These are phyloP conservation scores for Thamnaconus septentrionalis DNA, from an alignment of 2,113 vertebrate species.

Conservation along the genomic window DNA sequence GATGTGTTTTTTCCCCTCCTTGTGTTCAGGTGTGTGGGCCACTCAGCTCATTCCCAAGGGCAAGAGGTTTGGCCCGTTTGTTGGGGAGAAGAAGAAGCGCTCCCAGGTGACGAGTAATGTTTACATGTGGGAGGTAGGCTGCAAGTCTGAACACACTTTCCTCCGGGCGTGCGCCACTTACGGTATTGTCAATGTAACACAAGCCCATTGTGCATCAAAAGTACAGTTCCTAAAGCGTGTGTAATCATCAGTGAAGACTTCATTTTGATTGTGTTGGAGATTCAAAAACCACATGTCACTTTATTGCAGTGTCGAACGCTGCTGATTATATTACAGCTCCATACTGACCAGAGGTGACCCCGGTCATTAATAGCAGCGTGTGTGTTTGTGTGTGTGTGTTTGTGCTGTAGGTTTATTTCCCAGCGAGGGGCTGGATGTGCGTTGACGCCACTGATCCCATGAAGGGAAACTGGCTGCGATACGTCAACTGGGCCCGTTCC, in stretches of 20 bases:
- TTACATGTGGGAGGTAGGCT: slow-evolving; percentile 96
- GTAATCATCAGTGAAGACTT: no score
- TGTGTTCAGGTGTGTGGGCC: slow-evolving; percentile 90
- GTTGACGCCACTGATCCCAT: slow-evolving; percentile 90
- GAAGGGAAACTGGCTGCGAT: slow-evolving; percentile 92
- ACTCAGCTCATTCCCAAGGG: slow-evolving; percentile 88
- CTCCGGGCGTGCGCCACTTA: background rate
- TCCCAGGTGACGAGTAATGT: slow-evolving; percentile 95
- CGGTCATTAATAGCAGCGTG: background rate
- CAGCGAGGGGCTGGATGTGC: slow-evolving; percentile 92
- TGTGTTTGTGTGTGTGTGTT: background rate
- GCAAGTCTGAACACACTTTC: slow-evolving; percentile 6
- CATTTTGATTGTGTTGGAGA: no score
- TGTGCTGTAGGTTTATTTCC: slow-evolving; percentile 84
- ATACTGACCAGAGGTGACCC: no score
- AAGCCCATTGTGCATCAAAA: no score
- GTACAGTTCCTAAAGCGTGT: no score
- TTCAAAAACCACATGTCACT: no score
- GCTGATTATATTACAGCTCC: no score
- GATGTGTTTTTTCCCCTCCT: background rate
- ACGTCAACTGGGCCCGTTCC: slow-evolving; percentile 91
- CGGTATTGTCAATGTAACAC: slow-evolving; percentile 12
- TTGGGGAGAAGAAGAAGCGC: slow-evolving; percentile 92
- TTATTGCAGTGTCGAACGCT: no score
- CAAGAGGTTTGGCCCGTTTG: slow-evolving; percentile 90